phyloP scores from a whole-genome alignment of 2,797 vertebrate species.

The Anolis apletophallus region DNA sequence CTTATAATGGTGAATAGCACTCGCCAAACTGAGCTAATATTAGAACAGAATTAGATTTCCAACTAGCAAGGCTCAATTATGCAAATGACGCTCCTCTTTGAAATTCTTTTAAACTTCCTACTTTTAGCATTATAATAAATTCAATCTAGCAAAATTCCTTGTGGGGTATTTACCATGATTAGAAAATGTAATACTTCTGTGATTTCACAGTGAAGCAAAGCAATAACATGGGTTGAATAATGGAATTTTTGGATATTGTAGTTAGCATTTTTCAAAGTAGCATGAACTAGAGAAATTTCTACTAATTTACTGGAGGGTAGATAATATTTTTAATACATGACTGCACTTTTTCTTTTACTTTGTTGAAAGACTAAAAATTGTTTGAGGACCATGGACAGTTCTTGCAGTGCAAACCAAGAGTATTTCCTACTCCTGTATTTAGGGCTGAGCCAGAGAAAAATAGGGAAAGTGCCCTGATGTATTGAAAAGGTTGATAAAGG shows the following conservation, averaged over 20 bases:
- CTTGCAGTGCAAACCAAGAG: neutral
- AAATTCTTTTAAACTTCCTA: neutral
- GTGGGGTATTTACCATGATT: neutral
- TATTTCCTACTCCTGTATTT: neutral
- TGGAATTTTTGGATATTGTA: neutral
- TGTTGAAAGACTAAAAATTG: neutral
- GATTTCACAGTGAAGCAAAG: neutral
- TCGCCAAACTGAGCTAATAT: neutral
- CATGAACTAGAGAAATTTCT: neutral
- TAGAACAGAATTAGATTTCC: neutral
- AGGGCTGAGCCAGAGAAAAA: neutral
- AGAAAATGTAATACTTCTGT: neutral
- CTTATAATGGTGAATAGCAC: neutral
- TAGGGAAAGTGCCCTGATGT: neutral
- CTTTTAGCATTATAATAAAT: neutral
- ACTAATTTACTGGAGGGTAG: neutral
- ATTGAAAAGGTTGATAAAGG: neutral
- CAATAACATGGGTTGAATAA: neutral
- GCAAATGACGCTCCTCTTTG: neutral
- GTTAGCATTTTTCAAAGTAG: neutral
- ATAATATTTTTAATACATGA: neutral
- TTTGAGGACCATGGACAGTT: constrained; percentile 37
- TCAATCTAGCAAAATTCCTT: neutral
- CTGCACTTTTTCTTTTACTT: neutral
- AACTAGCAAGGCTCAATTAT: neutral